Percentiles rank a stretch among this genome's conserved stretches.
These are phyloP conservation scores for Selene dorsalis DNA, from an alignment of 2,797 vertebrate genomes.

Conservation along the genomic window DNA sequence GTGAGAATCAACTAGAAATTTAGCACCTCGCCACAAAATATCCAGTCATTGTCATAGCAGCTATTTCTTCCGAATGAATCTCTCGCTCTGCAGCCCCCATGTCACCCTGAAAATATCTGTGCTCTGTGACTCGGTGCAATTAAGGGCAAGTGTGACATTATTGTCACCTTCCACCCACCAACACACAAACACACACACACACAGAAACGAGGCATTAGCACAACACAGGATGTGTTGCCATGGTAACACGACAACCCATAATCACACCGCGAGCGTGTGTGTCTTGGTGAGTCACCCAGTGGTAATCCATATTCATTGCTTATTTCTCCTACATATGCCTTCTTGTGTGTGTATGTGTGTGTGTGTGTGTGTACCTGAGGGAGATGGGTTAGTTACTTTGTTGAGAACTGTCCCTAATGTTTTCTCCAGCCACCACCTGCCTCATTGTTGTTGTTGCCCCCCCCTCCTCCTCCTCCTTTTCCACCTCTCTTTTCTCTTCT, in stretches of 20 bases:
- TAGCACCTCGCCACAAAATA: neutral
- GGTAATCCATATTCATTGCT: slow-evolving; percentile 67
- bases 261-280: slow-evolving; percentile 62
- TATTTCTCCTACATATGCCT: slow-evolving; percentile 33
- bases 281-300: slow-evolving; percentile 72
- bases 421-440: slow-evolving; percentile 67
- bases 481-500: no score
- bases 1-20: neutral
- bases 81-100: slow-evolving; percentile 19
- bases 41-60: slow-evolving; percentile 1
- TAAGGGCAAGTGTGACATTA: slow-evolving; percentile 56
- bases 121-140: slow-evolving; percentile 38
- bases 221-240: slow-evolving; percentile 74
- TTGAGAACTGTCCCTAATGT: slow-evolving; percentile 52
- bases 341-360: neutral
- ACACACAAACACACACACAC: slow-evolving; percentile 48
- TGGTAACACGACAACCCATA: slow-evolving; percentile 73
- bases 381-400: slow-evolving; percentile 10
- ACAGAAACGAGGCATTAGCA: slow-evolving; percentile 44
- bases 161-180: slow-evolving; percentile 59
- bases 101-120: slow-evolving; percentile 41
- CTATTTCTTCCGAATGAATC: slow-evolving; percentile 10
- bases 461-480: neutral
- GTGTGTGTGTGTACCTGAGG: slow-evolving; percentile 5
- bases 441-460: slow-evolving; percentile 25